Conservation (phyloP, 2,888 invertebrate species). For the Colletes collaris region DNA sequence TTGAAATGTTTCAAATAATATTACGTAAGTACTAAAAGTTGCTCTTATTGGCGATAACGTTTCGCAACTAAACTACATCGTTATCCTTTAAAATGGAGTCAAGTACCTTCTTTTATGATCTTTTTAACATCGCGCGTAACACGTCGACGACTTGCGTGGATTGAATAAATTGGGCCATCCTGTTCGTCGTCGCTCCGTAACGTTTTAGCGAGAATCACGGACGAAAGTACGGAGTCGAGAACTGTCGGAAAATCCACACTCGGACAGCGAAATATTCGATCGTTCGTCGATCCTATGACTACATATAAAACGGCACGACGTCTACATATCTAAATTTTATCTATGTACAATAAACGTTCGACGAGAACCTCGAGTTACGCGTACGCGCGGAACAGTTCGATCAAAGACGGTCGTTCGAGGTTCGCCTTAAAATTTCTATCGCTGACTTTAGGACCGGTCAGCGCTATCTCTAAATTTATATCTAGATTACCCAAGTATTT, state of each 20-base stretch:
- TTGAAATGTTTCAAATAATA: too few species aligned
- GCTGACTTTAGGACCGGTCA: slow-evolving; percentile 42
- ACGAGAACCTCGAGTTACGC: slow-evolving; percentile 29
- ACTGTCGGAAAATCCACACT: slow-evolving; percentile 31
- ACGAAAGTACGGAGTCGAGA: slow-evolving; percentile 48
- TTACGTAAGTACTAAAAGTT: too few species aligned
- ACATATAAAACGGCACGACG: slow-evolving; percentile 65
- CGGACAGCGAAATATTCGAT: slow-evolving; percentile 41
- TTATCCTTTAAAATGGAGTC: too few species aligned
- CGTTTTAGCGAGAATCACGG: slow-evolving; percentile 5
- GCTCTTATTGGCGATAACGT: too few species aligned
- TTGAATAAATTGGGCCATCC: slow-evolving; percentile 3
- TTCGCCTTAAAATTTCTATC: slow-evolving; percentile 50
- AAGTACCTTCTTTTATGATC: too few species aligned
- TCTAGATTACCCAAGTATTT: slow-evolving; percentile 56
- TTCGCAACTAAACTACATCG: too few species aligned
- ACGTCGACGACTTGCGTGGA: neutral
- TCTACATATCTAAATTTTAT: slow-evolving; percentile 59
- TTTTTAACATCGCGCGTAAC: too few species aligned
- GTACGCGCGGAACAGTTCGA: slow-evolving; percentile 12
- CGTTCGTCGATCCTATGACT: slow-evolving; percentile 48
- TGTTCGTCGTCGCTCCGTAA: neutral
- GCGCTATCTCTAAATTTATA: slow-evolving; percentile 59
- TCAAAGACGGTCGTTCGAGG: slow-evolving; percentile 19
- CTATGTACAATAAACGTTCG: slow-evolving; percentile 65